phyloP scores from a whole-genome alignment of 1,140 invertebrate genomes.

The Rhagoletis zephyria region DNA sequence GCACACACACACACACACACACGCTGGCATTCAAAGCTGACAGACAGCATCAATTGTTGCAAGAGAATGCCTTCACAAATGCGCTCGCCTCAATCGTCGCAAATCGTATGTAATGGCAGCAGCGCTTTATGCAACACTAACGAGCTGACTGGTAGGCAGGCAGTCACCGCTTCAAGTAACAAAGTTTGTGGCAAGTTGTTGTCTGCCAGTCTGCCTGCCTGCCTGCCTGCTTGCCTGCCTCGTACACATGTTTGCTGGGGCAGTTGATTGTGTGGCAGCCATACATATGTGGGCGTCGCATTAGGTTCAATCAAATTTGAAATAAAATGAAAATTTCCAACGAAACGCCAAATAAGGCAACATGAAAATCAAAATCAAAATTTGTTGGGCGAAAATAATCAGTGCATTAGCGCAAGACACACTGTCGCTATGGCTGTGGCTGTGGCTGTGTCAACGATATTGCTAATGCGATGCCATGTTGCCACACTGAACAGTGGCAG shows the following conservation, averaged over 20 bases:
- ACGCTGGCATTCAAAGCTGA: constrained; percentile 1
- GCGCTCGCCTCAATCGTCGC: not conserved
- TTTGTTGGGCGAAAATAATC: not conserved
- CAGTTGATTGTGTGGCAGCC: not conserved
- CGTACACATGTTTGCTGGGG: too few relatives aligned
- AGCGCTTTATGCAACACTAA: constrained; percentile 12
- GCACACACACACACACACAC: not conserved
- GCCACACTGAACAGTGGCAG: constrained; percentile 27
- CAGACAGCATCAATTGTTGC: constrained; percentile 40
- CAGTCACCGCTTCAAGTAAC: not conserved
- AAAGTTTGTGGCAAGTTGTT: constrained; percentile 11
- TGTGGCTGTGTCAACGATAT: too few relatives aligned
- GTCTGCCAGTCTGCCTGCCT: not conserved
- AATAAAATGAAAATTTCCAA: not conserved
- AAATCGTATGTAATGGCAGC: not conserved
- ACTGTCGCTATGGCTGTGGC: not conserved
- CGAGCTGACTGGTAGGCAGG: constrained; percentile 21
- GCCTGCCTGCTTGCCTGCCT: too few relatives aligned
- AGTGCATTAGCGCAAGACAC: not conserved
- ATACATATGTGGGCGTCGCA: constrained; percentile 38
- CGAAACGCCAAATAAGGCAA: constrained; percentile 20
- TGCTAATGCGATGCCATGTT: not conserved
- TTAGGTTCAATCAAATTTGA: constrained; percentile 40
- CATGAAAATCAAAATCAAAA: not conserved
- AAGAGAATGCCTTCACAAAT: not conserved